Conservation (phyloP, 2,797 vertebrate species). For the Chelonia mydas region DNA sequence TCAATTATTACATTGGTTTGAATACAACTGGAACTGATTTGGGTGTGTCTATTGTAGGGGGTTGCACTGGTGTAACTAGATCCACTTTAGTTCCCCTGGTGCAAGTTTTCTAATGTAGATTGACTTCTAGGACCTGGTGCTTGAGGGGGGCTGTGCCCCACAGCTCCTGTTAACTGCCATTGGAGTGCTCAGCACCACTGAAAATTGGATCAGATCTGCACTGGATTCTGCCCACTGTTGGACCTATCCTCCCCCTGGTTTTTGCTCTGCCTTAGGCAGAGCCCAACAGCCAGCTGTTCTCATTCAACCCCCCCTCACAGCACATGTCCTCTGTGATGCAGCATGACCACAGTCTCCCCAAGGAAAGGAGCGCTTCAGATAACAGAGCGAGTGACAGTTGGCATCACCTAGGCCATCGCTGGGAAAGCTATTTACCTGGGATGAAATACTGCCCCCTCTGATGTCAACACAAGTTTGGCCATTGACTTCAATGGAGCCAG, state of each 20-base stretch:
- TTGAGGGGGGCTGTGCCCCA: rapidly evolving
- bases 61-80: not conserved
- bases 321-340: not conserved
- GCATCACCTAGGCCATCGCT: not conserved
- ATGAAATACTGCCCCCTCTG: not conserved
- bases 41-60: not conserved
- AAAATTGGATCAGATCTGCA: rapidly evolving
- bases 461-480: not conserved
- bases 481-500: not conserved
- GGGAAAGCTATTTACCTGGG: not conserved
- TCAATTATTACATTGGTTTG: not conserved
- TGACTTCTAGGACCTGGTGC: not conserved
- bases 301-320: not conserved
- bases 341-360: not conserved
- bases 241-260: not conserved
- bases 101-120: not conserved
- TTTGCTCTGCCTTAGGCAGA: not conserved
- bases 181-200: not conserved
- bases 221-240: not conserved
- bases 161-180: rapidly evolving
- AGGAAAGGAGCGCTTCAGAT: not conserved
- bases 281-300: not conserved
- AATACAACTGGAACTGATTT: not conserved
- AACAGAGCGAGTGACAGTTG: not conserved
- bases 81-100: not conserved